phyloP scores from a whole-genome alignment of 2,888 invertebrate genomes.

The Andrena trimmerana region DNA sequence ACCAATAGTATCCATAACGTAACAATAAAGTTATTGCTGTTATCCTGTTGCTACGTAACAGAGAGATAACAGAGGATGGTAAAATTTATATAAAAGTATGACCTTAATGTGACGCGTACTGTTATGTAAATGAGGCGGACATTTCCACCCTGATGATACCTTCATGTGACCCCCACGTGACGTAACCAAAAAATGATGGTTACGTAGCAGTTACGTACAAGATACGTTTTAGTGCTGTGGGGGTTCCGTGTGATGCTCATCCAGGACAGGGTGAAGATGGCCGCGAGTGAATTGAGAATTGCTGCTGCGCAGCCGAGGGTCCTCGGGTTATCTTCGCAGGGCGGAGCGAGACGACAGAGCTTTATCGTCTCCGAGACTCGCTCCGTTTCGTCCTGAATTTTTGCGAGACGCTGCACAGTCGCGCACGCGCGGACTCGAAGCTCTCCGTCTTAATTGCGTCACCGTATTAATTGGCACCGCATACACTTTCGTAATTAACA shows the following conservation, averaged over 20 bases:
- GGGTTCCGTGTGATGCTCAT: background rate
- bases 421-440: constrained; percentile 9
- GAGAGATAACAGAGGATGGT: no score
- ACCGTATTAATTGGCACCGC: constrained; percentile 34
- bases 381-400: constrained; percentile 66
- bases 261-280: constrained; percentile 15
- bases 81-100: no score
- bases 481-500: constrained; percentile 39
- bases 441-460: constrained; percentile 58
- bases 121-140: no score
- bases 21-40: no score
- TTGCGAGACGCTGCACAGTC: constrained; percentile 49
- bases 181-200: no score
- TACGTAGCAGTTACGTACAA: no score
- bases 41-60: no score
- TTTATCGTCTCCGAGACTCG: constrained; percentile 59
- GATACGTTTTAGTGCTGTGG: no score
- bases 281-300: constrained; percentile 26
- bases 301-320: constrained; percentile 64
- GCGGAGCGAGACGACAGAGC: constrained; percentile 30
- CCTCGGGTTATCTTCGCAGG: constrained; percentile 65
- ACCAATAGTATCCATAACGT: no score
- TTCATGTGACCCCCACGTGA: no score
- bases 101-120: no score
- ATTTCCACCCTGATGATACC: no score